A percentile compares a stretch with the other conserved stretches of the same genome.
Evolutionary conservation across 2,113 vertebrate species (phyloP).

Genomic region (Oreochromis aureus): DNA sequence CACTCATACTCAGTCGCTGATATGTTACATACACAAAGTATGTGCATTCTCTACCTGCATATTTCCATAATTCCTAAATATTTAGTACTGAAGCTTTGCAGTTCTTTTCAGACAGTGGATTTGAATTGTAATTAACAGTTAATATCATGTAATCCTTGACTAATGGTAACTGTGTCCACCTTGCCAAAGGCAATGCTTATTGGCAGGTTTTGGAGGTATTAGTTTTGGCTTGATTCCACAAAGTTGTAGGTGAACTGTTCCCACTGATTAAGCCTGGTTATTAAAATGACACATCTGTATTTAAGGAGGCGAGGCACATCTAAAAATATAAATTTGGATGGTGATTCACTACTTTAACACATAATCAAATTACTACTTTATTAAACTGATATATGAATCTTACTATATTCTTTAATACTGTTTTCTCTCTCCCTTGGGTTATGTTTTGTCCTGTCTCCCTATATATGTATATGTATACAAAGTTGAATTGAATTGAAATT

Average conservation of each 20-base stretch:
- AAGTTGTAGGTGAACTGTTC: not conserved
- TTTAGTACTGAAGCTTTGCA: not conserved
- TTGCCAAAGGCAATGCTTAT: not conserved
- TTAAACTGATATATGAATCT: not conserved
- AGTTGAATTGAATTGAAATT: not conserved
- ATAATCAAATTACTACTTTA: not conserved
- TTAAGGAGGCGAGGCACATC: not conserved
- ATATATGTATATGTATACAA: not conserved
- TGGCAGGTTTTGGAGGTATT: not conserved
- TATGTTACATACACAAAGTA: not conserved
- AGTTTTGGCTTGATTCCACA: not conserved
- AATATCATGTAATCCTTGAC: not conserved
- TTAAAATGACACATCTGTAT: not conserved
- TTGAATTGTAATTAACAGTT: not conserved
- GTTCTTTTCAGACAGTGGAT: not conserved
- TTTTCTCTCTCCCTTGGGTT: not conserved
- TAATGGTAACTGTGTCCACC: not conserved
- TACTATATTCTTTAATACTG: not conserved
- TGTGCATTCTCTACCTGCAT: not conserved
- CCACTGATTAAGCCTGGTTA: not conserved
- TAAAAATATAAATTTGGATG: rapidly evolving
- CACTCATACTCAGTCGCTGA: not conserved
- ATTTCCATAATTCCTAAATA: not conserved
- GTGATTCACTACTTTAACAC: not conserved
- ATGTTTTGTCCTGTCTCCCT: not conserved